Evolutionary conservation across 2,888 invertebrate species (phyloP), one percentile per base, ranked within the genome.

Genomic region (Meteorus cinctellus): DNA sequence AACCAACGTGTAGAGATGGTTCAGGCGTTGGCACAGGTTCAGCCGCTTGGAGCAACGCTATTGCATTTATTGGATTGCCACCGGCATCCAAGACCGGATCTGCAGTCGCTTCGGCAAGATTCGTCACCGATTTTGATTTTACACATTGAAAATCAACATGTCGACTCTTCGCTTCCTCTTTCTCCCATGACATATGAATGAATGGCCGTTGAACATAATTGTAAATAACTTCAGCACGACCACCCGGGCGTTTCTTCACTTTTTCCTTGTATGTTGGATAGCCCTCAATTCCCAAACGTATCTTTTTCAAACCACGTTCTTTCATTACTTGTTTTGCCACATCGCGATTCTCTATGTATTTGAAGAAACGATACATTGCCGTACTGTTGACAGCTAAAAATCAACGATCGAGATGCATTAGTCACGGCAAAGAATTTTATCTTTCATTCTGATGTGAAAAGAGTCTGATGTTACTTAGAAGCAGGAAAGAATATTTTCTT

Each of bases 221-320:
- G 91, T 99, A 99, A 81, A 99, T 98, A 1, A 99, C 97, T 91
- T 99, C 99, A 0, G 98, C 96, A 4, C 98, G 92, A 0, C 97
- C 97, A 1, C 98, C 98, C 0, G 98, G 96, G 27, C 99, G 92
- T 86, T 96, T 96, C 90, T 98, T 97, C 1, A 99, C 95, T 89
- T 99, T 99, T 89, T 99, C 99, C 88, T 99, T 99, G 91, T 99
- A 98, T 0, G 99, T 99, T 3, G 99, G 99, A 90, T 99, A 99
- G 0, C 98, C 99, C 91, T 99, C 99, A 78, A 99, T 99, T 6
- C 99, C 99, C 29, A 99, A 92, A 2, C 99, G 95, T 81, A 99
- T 99, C 89, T 99, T 99, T 90, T 99, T 99, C 74, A 99, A 91
- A 0, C 99, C 99, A 63, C 99, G 93, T 88, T 99, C 99, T 87